Evolutionary conservation across 2,888 invertebrate genomes (phyloP).

Genomic region (Torymus texanus): DNA sequence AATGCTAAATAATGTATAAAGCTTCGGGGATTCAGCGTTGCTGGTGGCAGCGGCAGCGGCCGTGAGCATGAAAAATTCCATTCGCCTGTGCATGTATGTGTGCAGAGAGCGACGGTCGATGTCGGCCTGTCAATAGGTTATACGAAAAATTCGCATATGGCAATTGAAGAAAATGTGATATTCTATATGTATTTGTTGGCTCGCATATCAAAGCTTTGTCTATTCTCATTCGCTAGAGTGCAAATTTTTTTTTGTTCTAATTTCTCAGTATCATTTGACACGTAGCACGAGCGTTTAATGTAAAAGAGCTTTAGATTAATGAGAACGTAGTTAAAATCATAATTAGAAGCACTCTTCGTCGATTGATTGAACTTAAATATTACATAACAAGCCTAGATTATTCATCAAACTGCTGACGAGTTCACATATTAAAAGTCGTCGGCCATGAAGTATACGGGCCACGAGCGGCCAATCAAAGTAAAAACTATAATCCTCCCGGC

Average conservation of each 20-base stretch:
- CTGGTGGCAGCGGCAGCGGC: background rate
- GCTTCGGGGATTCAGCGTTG: no score
- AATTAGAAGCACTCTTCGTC: no score
- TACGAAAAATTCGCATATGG: background rate
- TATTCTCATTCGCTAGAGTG: background rate
- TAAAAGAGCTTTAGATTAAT: no score
- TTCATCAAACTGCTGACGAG: no score
- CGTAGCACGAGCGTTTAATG: background rate
- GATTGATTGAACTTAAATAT: no score
- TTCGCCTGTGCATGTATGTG: background rate
- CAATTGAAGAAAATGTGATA: constrained; percentile 6
- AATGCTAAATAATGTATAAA: constrained; percentile 41
- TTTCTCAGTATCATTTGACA: background rate
- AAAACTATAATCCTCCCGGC: background rate
- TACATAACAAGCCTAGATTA: no score
- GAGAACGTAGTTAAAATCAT: no score
- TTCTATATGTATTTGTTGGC: background rate
- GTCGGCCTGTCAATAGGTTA: background rate
- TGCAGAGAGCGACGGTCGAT: background rate
- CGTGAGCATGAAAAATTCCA: constrained; percentile 28
- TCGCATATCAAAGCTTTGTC: background rate
- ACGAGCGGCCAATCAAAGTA: constrained; percentile 4
- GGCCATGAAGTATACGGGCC: no score
- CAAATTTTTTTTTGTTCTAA: background rate
- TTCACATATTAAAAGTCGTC: no score